Conservation (phyloP, 1,140 invertebrate species). For the Trialeurodes vaporariorum region DNA sequence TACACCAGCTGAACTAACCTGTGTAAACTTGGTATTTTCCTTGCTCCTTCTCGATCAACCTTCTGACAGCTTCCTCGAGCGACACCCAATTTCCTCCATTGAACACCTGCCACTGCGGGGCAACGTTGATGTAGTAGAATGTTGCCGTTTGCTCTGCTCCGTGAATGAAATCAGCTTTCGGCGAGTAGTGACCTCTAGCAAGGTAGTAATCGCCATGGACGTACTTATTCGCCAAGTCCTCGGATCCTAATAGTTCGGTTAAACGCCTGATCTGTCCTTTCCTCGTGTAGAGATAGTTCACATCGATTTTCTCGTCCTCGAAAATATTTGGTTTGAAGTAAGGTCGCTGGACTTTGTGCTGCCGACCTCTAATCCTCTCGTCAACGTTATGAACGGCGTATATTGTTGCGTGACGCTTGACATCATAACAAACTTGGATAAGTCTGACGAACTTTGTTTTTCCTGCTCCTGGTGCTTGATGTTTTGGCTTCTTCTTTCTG, state of each 20-base stretch:
- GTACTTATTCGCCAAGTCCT: conserved; percentile 1
- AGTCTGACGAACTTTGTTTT: conserved; percentile 2
- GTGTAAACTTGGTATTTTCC: conserved; percentile 9
- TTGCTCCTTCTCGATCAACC: conserved; percentile 12
- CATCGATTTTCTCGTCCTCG: not conserved
- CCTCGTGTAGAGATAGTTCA: conserved; percentile 1
- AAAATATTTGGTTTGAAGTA: conserved; percentile 10
- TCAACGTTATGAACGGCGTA: conserved; percentile 10
- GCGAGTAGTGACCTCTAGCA: conserved; percentile 34
- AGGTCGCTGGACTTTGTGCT: conserved; percentile 3
- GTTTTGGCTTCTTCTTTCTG: too few species aligned
- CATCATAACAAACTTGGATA: conserved; percentile 16
- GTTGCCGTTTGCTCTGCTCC: conserved; percentile 33
- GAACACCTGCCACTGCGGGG: conserved; percentile 44
- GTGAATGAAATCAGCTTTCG: conserved; percentile 38
- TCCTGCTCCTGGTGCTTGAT: not conserved
- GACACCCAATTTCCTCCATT: conserved; percentile 43
- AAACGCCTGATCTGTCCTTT: conserved; percentile 1
- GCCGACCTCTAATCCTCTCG: not conserved
- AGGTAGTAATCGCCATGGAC: conserved; percentile 14
- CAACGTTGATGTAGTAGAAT: conserved; percentile 42
- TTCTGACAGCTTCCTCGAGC: conserved; percentile 18
- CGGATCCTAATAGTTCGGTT: conserved; percentile 1
- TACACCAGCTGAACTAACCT: conserved; percentile 4
- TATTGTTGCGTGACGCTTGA: not conserved